Conservation (phyloP, 2,888 invertebrate genomes). For the Hartigia nigra region DNA sequence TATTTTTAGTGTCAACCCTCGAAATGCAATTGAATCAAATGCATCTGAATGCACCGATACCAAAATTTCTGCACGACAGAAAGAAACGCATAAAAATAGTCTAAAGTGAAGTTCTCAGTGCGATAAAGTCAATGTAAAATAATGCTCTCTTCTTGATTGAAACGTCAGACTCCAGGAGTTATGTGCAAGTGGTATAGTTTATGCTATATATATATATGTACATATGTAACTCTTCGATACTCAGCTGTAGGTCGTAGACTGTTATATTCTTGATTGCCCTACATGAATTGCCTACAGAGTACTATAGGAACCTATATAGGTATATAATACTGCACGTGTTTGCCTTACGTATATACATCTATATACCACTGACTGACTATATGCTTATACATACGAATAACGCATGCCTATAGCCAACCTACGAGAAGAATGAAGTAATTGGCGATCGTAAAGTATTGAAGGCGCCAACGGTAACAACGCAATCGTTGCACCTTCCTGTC, state of each 20-base stretch:
- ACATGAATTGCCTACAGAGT: conserved; percentile 3
- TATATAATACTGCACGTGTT: conserved; percentile 3
- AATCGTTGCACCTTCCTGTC: conserved; percentile 39
- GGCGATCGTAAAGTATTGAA: conserved; percentile 56
- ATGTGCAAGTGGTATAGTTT: conserved; percentile 38
- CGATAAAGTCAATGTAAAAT: conserved; percentile 39
- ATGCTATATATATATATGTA: conserved; percentile 14
- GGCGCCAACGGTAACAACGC: conserved; percentile 51
- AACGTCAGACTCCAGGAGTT: conserved; percentile 56
- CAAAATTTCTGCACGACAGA: too few species aligned
- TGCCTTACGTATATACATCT: background rate
- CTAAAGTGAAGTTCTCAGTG: background rate
- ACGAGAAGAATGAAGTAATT: conserved; percentile 43
- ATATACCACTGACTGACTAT: conserved; percentile 7
- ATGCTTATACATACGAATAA: conserved; percentile 15
- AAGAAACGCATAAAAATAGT: background rate
- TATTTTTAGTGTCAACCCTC: background rate
- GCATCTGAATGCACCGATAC: background rate
- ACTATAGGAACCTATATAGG: background rate
- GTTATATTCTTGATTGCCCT: conserved; percentile 25
- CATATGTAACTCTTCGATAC: conserved; percentile 12
- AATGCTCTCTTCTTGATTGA: conserved; percentile 51
- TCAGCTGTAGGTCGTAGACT: conserved; percentile 14
- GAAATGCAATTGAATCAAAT: background rate
- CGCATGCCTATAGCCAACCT: conserved; percentile 8